These are phyloP conservation scores for Mimas tiliae DNA, from an alignment of 2,888 invertebrate species.

Conservation along the genomic window DNA sequence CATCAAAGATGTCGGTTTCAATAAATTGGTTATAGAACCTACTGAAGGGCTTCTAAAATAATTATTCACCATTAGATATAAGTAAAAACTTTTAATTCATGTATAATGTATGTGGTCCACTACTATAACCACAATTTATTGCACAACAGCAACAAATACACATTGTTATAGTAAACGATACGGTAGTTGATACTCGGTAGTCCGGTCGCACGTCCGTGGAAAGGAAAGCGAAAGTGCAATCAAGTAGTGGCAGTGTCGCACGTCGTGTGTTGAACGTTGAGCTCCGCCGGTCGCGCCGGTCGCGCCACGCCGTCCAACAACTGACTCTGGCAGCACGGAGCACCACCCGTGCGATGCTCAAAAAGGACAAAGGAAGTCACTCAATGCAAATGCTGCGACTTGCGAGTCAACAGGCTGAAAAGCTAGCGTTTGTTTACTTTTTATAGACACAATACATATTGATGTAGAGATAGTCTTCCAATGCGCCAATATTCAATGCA, in stretches of 20 bases:
- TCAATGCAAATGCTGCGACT: constrained; percentile 39
- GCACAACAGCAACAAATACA: constrained; percentile 1
- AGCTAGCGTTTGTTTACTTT: constrained; percentile 28
- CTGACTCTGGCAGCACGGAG: constrained; percentile 37
- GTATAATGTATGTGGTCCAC: background rate
- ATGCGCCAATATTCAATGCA: background rate
- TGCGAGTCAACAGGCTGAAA: constrained; percentile 25
- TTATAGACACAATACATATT: constrained; percentile 31
- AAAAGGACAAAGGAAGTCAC: constrained; percentile 60
- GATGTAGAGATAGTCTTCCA: background rate
- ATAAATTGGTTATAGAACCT: too few relatives aligned
- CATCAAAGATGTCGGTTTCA: too few relatives aligned
- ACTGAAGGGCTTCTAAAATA: too few relatives aligned
- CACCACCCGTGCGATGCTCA: constrained; percentile 47
- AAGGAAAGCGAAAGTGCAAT: constrained; percentile 76
- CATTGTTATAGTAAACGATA: constrained; percentile 35
- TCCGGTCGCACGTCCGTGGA: constrained; percentile 50
- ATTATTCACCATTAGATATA: background rate
- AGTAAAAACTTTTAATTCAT: too few relatives aligned
- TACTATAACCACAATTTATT: background rate
- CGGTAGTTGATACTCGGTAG: constrained; percentile 30
- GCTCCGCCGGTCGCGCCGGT: too few relatives aligned
- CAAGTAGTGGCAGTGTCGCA: constrained; percentile 52
- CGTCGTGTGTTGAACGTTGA: constrained; percentile 36
- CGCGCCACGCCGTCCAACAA: constrained; percentile 39